Evolutionary conservation across 2,888 invertebrate genomes (phyloP).

Genomic region (Eledona agricola): DNA sequence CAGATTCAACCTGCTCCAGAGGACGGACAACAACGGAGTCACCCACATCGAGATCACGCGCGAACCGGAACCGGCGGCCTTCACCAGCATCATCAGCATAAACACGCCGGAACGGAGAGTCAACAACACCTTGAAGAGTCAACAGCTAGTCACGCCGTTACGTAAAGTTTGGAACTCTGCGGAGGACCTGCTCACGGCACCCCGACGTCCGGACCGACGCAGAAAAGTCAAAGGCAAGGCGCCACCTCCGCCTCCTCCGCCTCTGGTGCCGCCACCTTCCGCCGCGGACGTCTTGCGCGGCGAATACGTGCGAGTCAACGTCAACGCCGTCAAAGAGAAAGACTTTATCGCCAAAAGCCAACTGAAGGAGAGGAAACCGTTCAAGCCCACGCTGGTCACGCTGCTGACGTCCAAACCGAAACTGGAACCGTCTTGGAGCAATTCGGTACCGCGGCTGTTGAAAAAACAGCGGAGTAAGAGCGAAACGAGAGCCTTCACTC

Average conservation of each 20-base stretch:
- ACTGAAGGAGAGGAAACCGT: conserved; percentile 43
- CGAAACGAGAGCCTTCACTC: conserved; percentile 57
- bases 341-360: conserved; percentile 40
- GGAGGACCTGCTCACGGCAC: conserved; percentile 56
- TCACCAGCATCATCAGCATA: conserved; percentile 59
- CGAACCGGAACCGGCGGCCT: conserved; percentile 44
- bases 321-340: conserved; percentile 46
- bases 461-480: conserved; percentile 52
- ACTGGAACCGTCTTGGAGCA: conserved; percentile 52
- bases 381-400: conserved; percentile 45
- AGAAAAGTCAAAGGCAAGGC: conserved; percentile 55
- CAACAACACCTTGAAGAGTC: conserved; percentile 33
- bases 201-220: conserved; percentile 56
- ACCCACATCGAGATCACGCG: conserved; percentile 64
- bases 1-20: conserved; percentile 62
- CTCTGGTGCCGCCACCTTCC: conserved; percentile 43
- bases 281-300: conserved; percentile 57
- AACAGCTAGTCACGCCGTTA: conserved; percentile 49
- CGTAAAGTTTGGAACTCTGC: conserved; percentile 61
- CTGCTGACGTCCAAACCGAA: conserved; percentile 47
- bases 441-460: conserved; percentile 57
- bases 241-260: conserved; percentile 50
- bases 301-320: conserved; percentile 61
- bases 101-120: conserved; percentile 55
- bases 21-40: conserved; percentile 64